These are phyloP conservation scores for Microctonus brassicae DNA, from an alignment of 2,888 invertebrate species.

Conservation along the genomic window DNA sequence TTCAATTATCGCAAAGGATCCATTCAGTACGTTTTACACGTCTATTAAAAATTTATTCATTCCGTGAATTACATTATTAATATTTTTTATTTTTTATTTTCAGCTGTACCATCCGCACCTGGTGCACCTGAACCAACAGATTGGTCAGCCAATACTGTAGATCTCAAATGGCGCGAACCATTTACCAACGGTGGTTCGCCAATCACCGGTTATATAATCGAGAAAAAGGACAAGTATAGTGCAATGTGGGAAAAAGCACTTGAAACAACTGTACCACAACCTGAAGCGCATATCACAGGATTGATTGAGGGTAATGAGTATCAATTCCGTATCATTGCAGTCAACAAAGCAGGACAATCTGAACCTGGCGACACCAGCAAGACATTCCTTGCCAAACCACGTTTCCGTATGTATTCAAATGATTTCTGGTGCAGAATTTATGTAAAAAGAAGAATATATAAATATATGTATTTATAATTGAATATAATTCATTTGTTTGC, in stretches of 20 bases:
- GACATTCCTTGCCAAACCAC: slow-evolving; percentile 86
- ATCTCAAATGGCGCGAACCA: slow-evolving; percentile 92
- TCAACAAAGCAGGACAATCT: slow-evolving; percentile 95
- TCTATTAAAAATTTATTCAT: no score
- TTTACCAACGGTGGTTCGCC: slow-evolving; percentile 94
- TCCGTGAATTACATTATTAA: no score
- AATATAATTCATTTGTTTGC: slow-evolving; percentile 48
- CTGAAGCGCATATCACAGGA: slow-evolving; percentile 87
- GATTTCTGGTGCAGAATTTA: background rate
- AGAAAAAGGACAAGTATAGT: slow-evolving; percentile 93
- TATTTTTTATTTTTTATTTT: slow-evolving; percentile 30
- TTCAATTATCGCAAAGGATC: slow-evolving; percentile 93
- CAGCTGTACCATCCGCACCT: slow-evolving; percentile 89
- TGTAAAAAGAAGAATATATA: no score
- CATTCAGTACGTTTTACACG: slow-evolving; percentile 85
- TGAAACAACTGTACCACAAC: slow-evolving; percentile 82
- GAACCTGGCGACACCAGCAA: slow-evolving; percentile 92
- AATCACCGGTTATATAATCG: slow-evolving; percentile 92
- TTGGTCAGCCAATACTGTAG: slow-evolving; percentile 93
- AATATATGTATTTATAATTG: background rate
- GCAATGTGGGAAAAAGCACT: slow-evolving; percentile 94
- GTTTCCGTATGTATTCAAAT: slow-evolving; percentile 75
- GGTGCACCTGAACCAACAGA: slow-evolving; percentile 92
- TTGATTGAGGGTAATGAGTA: slow-evolving; percentile 96
- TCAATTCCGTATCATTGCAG: slow-evolving; percentile 94